phyloP scores from a whole-genome alignment of 1,140 invertebrate species.

The Mamestra configurata region DNA sequence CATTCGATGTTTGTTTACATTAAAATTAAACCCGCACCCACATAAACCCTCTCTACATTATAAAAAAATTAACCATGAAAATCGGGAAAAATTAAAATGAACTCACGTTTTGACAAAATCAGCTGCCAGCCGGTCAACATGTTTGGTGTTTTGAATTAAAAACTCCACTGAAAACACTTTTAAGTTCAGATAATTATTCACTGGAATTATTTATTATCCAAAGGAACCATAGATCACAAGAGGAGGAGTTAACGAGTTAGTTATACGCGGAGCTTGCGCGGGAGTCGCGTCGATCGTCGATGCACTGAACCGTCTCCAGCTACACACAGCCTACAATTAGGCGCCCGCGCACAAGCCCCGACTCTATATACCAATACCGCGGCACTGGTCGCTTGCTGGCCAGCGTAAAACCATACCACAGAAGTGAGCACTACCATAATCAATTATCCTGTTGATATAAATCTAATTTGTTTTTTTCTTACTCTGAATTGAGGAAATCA shows the following conservation, averaged over 20 bases:
- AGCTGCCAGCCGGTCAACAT: constrained; percentile 82
- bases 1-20: background rate
- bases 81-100: background rate
- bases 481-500: constrained; percentile 35
- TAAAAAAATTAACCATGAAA: background rate
- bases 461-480: constrained; percentile 47
- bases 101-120: constrained; percentile 80
- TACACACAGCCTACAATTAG: constrained; percentile 64
- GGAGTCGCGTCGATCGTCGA: constrained; percentile 41
- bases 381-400: constrained; percentile 39
- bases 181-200: constrained; percentile 26
- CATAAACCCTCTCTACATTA: background rate
- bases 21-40: background rate
- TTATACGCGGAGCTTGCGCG: constrained; percentile 43
- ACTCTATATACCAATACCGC: constrained; percentile 68
- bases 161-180: constrained; percentile 50
- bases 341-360: constrained; percentile 65
- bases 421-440: background rate
- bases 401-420: constrained; percentile 29
- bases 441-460: constrained; percentile 47
- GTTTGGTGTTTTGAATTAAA: constrained; percentile 54
- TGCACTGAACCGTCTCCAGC: constrained; percentile 57
- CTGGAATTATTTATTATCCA: constrained; percentile 36
- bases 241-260: constrained; percentile 26
- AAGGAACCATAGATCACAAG: constrained; percentile 57